Base-by-base conservation (phyloP, 2,888 invertebrate genomes). In the Carabus problematicus region DNA sequence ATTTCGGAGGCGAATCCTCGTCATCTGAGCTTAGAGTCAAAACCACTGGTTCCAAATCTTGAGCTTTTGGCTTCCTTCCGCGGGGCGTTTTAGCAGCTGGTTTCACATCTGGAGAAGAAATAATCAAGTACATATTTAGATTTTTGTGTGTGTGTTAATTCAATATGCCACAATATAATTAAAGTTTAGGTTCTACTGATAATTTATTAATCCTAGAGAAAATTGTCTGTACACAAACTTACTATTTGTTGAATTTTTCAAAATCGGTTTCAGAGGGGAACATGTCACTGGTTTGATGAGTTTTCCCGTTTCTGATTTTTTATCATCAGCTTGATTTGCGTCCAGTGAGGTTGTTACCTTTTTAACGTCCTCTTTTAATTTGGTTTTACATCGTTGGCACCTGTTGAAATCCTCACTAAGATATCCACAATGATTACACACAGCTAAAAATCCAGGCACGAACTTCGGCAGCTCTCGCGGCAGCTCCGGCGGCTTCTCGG, bases 401-500 rank as follows among this genome's bases (percentile, higher is more conserved):
- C 87, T 88, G 74, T 88, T 90, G 79, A 94, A 92, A 80, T 94
- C 91, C 75, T 87, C 85, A 62, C 93, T 93, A 55, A 89, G 86
- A 77, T 90, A 89, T 14, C 95, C 95, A 80, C 95, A 95, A 73
- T 86, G 85, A 72, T 88, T 87, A 81, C 95, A 95, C 1, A 95
- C 86, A 7, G 93, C 93, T 73, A 91, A 82, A 84, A 88, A 89
- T 61, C 93, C 93, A 43, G 89, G 87, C 40, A 91, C 85, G 72
- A 84, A 85, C 74, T 88, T 88, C 3, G 90, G 87, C 62, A 79
- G 73, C 75, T 83, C 78, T 71, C 80, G 76, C 40, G 86, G 85
- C 1, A 86, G 85, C 70, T 88, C 87, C 2, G 88, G 86, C 54
- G 84, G 82, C n/a, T 39, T 41, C 39, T 54, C 62, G 60, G 47